Evolutionary conservation across 2,888 invertebrate genomes (phyloP), one percentile per base, ranked within the genome.

Genomic region (Archaeoteleia sp.): DNA sequence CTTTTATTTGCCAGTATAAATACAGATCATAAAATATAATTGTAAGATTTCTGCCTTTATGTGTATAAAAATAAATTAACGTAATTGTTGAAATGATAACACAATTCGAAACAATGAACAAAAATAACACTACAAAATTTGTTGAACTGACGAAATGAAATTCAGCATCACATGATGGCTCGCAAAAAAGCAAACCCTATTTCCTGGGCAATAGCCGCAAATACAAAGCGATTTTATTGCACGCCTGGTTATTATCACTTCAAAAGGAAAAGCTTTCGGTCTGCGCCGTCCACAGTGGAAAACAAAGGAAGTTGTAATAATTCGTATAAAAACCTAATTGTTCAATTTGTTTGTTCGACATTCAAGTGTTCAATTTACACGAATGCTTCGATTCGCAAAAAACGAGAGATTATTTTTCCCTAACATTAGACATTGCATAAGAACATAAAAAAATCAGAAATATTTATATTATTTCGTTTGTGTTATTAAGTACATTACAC

Each of bases 261-360:
- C 27, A 42, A 42, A 43, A 15, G n/a, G n/a, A 10, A 9, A 32
- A 1, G 17, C 10, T 8, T 43, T 17, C 23, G 35, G 15, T 48
- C 34, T 7, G 23, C 10, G n/a, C 12, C 10, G 13, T 1, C 8
- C 35, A 48, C 34, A 17, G 7, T 5, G 8, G 7, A 23, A 34
- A 23, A 48, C 25, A 35, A 48, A 34, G 35, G 20, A 12, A 23
- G 12, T 13, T n/a, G 48, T 25, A 48, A 48, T 48, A 48, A 48
- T 48, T 48, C 25, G 13, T 35, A 25, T 25, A 35, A 12, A 48
- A 30, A 7, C 1, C 4, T n/a, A 48, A 15, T 48, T 48, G 35
- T 48, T 48, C 10, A 35, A 48, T 35, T 48, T 48, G 35, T 48
- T 48, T 48, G 34, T 35, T 12, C n/a, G 20, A 20, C 48, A 0